Conservation (phyloP, 2,113 vertebrate genomes). For the Mormoops blainvillei region DNA sequence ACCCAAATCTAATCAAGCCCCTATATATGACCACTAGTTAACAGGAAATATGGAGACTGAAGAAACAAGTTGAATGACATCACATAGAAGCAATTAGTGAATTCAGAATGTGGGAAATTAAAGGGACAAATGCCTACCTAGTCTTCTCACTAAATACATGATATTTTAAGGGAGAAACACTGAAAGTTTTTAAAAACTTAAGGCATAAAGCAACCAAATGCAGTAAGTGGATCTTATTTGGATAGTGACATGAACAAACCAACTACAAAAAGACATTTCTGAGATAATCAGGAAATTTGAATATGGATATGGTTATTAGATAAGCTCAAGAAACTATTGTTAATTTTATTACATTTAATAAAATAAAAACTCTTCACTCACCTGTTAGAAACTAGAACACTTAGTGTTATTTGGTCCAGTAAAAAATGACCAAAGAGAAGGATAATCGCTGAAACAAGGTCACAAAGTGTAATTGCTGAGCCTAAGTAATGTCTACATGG, state of each 20-base stretch:
- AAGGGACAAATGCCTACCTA: not conserved
- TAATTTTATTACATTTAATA: not conserved
- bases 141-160: not conserved
- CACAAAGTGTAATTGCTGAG: not conserved
- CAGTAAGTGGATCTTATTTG: not conserved
- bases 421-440: not conserved
- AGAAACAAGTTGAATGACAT: not conserved
- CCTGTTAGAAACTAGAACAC: not conserved
- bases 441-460: not conserved
- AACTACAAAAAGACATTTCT: not conserved
- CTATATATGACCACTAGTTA: not conserved
- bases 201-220: not conserved
- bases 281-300: not conserved
- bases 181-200: not conserved
- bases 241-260: not conserved
- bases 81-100: not conserved
- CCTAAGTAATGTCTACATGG: not conserved
- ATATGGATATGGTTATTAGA: not conserved
- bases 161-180: not conserved
- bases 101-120: not conserved
- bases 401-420: not conserved
- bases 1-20: not conserved
- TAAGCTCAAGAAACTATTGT: not conserved
- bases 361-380: not conserved
- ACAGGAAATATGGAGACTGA: not conserved